Percentiles rank a stretch among this genome's conserved stretches.
Conservation (phyloP, 2,113 vertebrate species). For the Alectura lathami region DNA sequence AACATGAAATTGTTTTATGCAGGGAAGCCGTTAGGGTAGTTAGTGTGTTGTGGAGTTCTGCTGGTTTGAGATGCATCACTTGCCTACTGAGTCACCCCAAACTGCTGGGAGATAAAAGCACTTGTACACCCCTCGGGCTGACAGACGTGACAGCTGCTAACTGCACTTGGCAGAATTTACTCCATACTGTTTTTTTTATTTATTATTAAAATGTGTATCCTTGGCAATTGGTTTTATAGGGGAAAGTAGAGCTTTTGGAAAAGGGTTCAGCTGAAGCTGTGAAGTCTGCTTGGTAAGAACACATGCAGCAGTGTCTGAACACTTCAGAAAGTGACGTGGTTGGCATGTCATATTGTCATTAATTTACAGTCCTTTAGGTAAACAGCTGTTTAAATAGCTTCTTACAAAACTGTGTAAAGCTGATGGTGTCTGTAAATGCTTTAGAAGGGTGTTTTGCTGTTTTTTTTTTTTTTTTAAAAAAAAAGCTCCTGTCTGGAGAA, state of each 20-base stretch:
- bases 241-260: background rate
- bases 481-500: background rate
- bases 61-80: background rate
- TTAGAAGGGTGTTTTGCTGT: background rate
- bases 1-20: background rate
- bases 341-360: background rate
- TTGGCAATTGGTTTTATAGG: background rate
- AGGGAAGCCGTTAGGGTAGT: background rate
- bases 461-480: background rate
- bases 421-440: background rate
- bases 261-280: background rate
- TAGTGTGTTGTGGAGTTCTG: background rate
- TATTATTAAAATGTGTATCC: background rate
- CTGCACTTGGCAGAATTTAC: background rate
- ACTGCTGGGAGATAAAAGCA: background rate
- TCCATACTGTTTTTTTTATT: background rate
- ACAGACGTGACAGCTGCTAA: background rate
- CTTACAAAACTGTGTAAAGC: background rate
- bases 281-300: background rate
- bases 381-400: background rate
- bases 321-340: background rate
- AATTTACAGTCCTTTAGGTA: background rate
- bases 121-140: background rate
- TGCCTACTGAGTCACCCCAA: background rate
- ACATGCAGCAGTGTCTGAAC: background rate